Evolutionary conservation across 2,113 vertebrate species (phyloP), one percentile per base, ranked within the genome.

Genomic region (Triplophysa rosa): DNA sequence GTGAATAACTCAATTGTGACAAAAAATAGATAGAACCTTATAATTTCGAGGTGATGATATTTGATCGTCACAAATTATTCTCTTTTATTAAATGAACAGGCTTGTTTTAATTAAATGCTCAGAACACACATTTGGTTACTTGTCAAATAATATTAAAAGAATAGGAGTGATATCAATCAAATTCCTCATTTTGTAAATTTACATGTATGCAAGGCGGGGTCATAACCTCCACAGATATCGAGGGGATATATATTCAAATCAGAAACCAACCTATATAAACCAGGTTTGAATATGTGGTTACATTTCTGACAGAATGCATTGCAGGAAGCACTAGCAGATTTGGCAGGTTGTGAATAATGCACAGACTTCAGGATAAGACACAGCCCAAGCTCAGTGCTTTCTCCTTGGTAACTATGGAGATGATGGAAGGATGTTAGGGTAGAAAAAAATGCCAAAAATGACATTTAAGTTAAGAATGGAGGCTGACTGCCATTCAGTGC

Each of bases 331-430:
- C 11, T 16, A 5, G 4, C 3, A 63, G 26, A 11, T 16, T 29
- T 63, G 23, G 23, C 61, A 29, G 26, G 61, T 24, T 63, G 6
- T 77, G 3, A 37, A 65, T 76, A 77, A 77, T 37, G 61, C 62
- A 76, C 49, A 29, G 62, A 23, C 42, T 47, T 63, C 8, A 47
- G n/a, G n/a, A 58, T 56, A 21, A 76, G 21, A 29, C 23, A 4
- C 23, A 33, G 47, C 5, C 47, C 24, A 1, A 4, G 19, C 21
- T 26, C 21, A 7, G 14, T 8, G 17, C 29, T 56, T 2, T 2
- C n/a, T 12, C 59, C 42, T 21, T 45, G 23, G 58, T 61, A 61
- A 61, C 23, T 61, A 24, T 61, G n/a, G 12, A 61, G 58, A 52
- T 52, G 2, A 6, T 14, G n/a, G 19, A 8, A 56, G 8, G 19